phyloP scores from a whole-genome alignment of 1,140 invertebrate species.

The Homarus americanus region DNA sequence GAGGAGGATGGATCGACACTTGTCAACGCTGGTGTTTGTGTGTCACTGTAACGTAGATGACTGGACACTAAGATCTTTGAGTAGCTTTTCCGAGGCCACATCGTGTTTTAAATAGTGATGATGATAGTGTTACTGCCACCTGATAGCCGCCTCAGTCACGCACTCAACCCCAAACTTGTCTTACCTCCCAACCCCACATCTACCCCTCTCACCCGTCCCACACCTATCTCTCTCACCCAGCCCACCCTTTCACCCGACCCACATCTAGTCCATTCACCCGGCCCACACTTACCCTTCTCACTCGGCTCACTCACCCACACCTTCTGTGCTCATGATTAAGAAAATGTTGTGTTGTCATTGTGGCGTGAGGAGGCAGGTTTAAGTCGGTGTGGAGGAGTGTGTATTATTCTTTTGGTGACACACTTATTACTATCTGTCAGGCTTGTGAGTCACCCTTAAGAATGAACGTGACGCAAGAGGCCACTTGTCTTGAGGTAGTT shows the following conservation, averaged over 20 bases:
- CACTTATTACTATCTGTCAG: not conserved
- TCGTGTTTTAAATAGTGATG: not conserved
- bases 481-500: slow-evolving; percentile 9
- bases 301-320: not conserved
- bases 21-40: too few relatives aligned
- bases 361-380: not conserved
- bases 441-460: not conserved
- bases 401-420: not conserved
- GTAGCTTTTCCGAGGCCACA: not conserved
- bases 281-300: too few relatives aligned
- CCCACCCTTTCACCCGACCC: too few relatives aligned
- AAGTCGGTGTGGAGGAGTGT: too few relatives aligned
- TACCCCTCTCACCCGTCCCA: not conserved
- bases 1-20: not conserved
- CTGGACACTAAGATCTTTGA: not conserved
- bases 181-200: not conserved
- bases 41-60: too few relatives aligned
- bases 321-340: not conserved
- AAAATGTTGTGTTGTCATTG: not conserved
- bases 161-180: slow-evolving; percentile 2
- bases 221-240: too few relatives aligned
- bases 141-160: not conserved
- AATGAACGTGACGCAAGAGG: not conserved
- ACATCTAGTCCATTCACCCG: too few relatives aligned
- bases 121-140: not conserved